phyloP scores from a whole-genome alignment of 2,888 invertebrate genomes.

The Lamproptera curius region DNA sequence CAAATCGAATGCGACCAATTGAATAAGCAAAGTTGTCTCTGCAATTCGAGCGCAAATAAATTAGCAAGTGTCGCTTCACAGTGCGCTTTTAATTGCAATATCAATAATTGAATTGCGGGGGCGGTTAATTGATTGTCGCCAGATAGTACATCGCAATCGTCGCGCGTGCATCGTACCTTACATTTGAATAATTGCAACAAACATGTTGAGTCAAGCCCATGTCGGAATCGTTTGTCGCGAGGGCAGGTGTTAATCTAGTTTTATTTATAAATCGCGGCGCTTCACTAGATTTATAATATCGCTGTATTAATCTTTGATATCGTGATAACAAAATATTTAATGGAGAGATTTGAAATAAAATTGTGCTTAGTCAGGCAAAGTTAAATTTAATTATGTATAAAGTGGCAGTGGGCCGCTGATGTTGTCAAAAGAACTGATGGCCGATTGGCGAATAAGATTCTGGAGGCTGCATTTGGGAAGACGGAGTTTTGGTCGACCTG shows the following conservation, averaged over 20 bases:
- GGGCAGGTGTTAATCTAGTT: slow-evolving; percentile 6
- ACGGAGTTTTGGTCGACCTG: no score
- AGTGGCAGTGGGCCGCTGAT: no score
- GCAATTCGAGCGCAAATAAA: slow-evolving; percentile 42
- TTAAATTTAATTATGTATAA: no score
- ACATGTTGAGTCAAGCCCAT: slow-evolving; percentile 19
- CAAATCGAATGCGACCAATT: slow-evolving; percentile 45
- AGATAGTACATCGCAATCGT: slow-evolving; percentile 55
- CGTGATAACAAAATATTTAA: no score
- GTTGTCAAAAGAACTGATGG: no score
- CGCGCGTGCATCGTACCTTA: slow-evolving; percentile 50
- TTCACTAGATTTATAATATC: neutral
- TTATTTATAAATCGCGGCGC: slow-evolving; percentile 2
- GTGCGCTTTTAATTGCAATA: slow-evolving; percentile 70
- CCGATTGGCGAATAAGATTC: no score
- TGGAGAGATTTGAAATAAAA: no score
- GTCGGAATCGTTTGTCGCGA: neutral
- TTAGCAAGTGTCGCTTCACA: slow-evolving; percentile 36
- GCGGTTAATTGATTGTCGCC: slow-evolving; percentile 63
- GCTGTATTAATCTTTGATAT: no score
- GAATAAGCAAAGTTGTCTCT: slow-evolving; percentile 43
- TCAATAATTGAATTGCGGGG: slow-evolving; percentile 70
- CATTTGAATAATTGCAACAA: slow-evolving; percentile 29
- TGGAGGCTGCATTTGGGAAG: no score
- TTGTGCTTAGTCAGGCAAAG: no score